Percentiles rank a stretch among this genome's conserved stretches.
phyloP scores from a whole-genome alignment of 2,797 vertebrate genomes.

The Hapalemur alaotrensis region DNA sequence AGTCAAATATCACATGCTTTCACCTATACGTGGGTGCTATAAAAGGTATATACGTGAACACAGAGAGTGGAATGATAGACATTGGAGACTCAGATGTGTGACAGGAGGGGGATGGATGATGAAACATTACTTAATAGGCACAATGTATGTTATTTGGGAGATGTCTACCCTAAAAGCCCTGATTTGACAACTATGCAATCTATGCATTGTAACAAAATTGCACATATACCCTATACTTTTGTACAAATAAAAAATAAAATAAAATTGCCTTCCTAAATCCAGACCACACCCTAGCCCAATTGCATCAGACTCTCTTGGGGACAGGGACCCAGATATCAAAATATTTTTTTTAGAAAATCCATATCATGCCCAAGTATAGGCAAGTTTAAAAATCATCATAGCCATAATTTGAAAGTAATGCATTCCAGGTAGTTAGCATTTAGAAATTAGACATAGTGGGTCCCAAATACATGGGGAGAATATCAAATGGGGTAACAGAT shows the following conservation, averaged over 20 bases:
- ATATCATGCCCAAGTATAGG: neutral
- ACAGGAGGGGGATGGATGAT: neutral
- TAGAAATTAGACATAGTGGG: neutral
- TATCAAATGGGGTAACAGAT: neutral
- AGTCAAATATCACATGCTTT: neutral
- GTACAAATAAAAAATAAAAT: neutral
- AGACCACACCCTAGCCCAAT: neutral
- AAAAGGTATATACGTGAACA: neutral
- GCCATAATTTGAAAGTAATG: neutral
- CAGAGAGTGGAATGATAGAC: no score
- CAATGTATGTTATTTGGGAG: neutral
- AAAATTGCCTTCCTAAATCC: neutral
- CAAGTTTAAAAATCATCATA: neutral
- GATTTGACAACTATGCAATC: neutral
- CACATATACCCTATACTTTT: neutral
- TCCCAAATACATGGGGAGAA: neutral
- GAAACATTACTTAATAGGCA: neutral
- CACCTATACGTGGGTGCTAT: neutral
- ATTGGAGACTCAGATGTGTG: neutral
- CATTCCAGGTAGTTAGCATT: neutral
- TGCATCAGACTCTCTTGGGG: neutral
- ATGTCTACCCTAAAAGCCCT: neutral
- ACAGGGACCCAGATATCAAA: neutral
- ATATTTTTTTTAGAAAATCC: neutral
- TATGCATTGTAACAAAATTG: neutral